A percentile compares a stretch with the other conserved stretches of the same genome.
These are phyloP conservation scores for Eupleurogrammus muticus DNA, from an alignment of 2,797 vertebrate genomes.

Conservation along the genomic window DNA sequence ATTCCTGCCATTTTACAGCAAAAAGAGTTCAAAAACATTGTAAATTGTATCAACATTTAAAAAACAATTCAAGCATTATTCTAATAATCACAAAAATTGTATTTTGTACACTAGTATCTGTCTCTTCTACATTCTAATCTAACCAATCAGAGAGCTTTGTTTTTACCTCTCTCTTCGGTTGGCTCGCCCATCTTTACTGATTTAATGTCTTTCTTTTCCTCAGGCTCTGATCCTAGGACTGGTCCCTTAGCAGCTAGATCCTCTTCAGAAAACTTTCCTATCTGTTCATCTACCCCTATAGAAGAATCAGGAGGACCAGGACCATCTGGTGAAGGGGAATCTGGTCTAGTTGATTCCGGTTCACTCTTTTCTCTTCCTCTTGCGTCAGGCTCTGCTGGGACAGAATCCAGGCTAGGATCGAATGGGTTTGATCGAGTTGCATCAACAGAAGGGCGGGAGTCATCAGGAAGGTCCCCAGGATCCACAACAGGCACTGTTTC, in stretches of 20 bases:
- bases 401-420: constrained; percentile 17
- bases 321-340: constrained; percentile 16
- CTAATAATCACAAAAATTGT: too few species aligned
- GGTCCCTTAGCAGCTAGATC: constrained; percentile 14
- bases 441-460: constrained; percentile 16
- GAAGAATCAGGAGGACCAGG: neutral
- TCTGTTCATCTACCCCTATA: constrained; percentile 6
- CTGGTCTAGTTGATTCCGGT: neutral
- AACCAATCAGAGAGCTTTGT: neutral
- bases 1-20: too few species aligned
- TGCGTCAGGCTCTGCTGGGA: constrained; percentile 1
- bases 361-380: constrained; percentile 1
- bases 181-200: constrained; percentile 35
- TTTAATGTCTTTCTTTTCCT: constrained; percentile 27
- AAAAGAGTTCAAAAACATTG: too few species aligned
- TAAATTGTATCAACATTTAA: too few species aligned
- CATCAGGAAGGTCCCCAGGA: constrained; percentile 9
- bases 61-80: too few species aligned
- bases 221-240: neutral
- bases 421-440: constrained; percentile 14
- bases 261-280: constrained; percentile 20
- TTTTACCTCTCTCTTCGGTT: constrained; percentile 58
- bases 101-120: neutral
- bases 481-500: constrained; percentile 11
- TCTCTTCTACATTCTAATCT: neutral